Percentiles rank a stretch among this genome's conserved stretches.
Conservation (phyloP, 2,797 vertebrate species). For the Tapera naevia region DNA sequence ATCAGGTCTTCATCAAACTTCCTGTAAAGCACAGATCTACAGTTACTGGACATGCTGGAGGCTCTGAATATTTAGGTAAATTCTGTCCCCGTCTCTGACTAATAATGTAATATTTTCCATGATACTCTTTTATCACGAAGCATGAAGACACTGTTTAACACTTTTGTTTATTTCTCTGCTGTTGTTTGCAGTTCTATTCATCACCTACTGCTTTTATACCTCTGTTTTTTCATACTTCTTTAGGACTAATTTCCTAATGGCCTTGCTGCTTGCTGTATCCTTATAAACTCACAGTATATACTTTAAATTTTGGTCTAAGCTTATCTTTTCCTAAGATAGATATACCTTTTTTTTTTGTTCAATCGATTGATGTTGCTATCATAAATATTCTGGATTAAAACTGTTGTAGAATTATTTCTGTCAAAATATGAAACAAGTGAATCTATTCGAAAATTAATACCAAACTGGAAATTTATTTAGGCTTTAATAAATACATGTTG, state of each 20-base stretch:
- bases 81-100: not conserved
- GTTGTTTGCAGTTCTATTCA: conserved; percentile 44
- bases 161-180: conserved; percentile 28
- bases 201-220: conserved; percentile 43
- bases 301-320: conserved; percentile 38
- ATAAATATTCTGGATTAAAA: conserved; percentile 49
- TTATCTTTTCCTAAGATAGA: conserved; percentile 1
- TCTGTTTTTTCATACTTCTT: conserved; percentile 35
- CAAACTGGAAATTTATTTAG: not conserved
- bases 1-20: not conserved
- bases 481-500: not conserved
- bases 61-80: not conserved
- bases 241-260: conserved; percentile 35
- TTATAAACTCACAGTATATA: conserved; percentile 58
- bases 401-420: not conserved
- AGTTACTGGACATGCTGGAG: not conserved
- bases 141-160: conserved; percentile 26
- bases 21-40: not conserved
- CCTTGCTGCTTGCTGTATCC: conserved; percentile 33
- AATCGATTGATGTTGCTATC: not conserved
- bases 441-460: not conserved
- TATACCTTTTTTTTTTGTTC: conserved; percentile 2
- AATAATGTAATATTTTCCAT: not conserved
- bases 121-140: not conserved
- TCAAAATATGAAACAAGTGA: conserved; percentile 21